phyloP scores from a whole-genome alignment of 2,113 vertebrate genomes.

The Sterna hirundo region DNA sequence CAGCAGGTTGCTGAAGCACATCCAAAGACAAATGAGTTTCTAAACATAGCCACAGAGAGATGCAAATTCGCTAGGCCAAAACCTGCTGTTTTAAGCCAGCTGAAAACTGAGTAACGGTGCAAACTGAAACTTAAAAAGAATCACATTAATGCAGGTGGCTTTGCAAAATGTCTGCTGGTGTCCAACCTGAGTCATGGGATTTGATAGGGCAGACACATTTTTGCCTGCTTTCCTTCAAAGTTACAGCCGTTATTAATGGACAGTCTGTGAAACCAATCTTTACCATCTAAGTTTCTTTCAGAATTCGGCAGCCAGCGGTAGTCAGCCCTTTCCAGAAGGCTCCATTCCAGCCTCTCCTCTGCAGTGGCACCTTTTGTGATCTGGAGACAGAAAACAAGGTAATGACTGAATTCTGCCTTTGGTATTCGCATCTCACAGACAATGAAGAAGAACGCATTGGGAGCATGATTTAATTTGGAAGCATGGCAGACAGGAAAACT shows the following conservation, averaged over 20 bases:
- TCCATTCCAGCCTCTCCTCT: constrained; percentile 87
- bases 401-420: background rate
- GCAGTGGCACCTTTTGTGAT: constrained; percentile 88
- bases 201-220: background rate
- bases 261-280: background rate
- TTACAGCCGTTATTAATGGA: background rate
- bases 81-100: background rate
- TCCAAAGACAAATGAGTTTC: background rate
- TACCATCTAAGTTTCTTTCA: constrained; percentile 87
- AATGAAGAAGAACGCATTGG: background rate
- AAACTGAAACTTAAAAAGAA: background rate
- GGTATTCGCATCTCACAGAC: background rate
- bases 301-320: constrained; percentile 93
- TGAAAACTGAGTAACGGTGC: background rate
- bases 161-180: background rate
- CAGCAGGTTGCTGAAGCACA: background rate
- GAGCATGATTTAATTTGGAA: background rate
- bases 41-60: background rate
- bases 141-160: background rate
- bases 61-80: background rate
- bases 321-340: constrained; percentile 72
- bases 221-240: background rate
- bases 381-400: constrained; percentile 69
- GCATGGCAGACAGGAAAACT: background rate
- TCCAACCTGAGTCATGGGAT: background rate